Percentiles rank a stretch among this genome's conserved stretches.
Conservation (phyloP, 92 coral and sea anemone genomes). For the Diadumene lineata region DNA sequence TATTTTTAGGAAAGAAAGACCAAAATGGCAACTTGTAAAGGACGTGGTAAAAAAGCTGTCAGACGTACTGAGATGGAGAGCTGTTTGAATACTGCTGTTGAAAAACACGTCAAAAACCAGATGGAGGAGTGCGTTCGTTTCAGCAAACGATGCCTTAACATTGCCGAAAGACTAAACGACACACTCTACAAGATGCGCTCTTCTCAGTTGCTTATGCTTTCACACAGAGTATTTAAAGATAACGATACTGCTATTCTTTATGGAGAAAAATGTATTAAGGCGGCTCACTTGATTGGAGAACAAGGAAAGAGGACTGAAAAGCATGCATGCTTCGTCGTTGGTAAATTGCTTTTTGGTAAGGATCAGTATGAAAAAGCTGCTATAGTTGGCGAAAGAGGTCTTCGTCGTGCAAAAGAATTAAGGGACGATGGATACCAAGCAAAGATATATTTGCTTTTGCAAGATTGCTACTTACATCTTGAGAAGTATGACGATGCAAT, state of each 20-base stretch:
- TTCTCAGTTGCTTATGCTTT: neutral
- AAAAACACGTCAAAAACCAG: neutral
- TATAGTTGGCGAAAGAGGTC: conserved; percentile 10
- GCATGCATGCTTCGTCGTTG: conserved; percentile 13
- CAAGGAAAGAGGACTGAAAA: conserved; percentile 1
- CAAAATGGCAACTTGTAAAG: neutral
- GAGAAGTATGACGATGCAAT: conserved; percentile 6
- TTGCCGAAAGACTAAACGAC: conserved; percentile 2
- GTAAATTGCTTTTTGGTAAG: conserved; percentile 7
- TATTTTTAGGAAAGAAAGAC: neutral
- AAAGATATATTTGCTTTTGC: conserved; percentile 16
- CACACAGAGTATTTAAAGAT: neutral
- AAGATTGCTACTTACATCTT: conserved; percentile 8
- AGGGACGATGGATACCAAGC: conserved; percentile 13
- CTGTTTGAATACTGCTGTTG: neutral
- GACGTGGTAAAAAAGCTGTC: neutral
- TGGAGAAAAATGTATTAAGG: conserved; percentile 8
- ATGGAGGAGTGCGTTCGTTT: neutral
- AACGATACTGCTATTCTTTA: conserved; percentile 4
- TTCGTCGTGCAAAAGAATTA: conserved; percentile 7
- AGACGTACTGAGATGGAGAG: neutral
- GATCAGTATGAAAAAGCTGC: conserved; percentile 6
- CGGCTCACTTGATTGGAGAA: neutral
- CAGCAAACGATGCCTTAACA: conserved; percentile 17
- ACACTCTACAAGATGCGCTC: neutral